phyloP scores from a whole-genome alignment of 2,888 invertebrate species.

The Pristionchus fissidentatus region DNA sequence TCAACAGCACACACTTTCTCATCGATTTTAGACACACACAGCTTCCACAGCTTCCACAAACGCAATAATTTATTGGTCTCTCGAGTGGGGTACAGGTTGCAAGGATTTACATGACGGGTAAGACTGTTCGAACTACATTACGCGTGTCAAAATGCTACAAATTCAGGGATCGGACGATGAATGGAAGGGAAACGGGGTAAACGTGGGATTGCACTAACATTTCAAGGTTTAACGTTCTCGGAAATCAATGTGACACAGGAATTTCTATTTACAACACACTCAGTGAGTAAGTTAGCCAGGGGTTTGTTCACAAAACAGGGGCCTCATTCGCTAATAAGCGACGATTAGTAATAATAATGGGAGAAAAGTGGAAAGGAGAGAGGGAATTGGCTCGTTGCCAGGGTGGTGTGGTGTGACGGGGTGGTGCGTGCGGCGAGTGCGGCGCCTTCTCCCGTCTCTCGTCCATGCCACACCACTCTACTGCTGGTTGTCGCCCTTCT shows the following conservation, averaged over 20 bases:
- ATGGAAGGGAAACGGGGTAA: background rate
- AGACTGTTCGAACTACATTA: background rate
- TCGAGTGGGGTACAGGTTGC: background rate
- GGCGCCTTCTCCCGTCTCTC: conserved; percentile 30
- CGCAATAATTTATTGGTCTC: conserved; percentile 39
- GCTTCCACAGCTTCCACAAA: background rate
- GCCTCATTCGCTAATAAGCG: background rate
- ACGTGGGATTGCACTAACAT: conserved; percentile 23
- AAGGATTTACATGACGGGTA: background rate
- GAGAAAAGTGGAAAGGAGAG: background rate
- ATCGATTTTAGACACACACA: background rate
- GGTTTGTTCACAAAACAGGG: background rate
- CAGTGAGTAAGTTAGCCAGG: conserved; percentile 20
- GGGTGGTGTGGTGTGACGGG: conserved; percentile 33
- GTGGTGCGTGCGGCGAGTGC: conserved; percentile 25
- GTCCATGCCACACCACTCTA: conserved; percentile 2
- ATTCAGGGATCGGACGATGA: background rate
- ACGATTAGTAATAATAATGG: background rate
- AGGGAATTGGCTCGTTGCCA: conserved; percentile 32
- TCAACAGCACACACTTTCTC: conserved; percentile 19
- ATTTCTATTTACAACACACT: background rate
- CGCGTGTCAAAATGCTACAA: conserved; percentile 41
- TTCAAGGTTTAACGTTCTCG: background rate
- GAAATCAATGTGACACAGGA: conserved; percentile 26
- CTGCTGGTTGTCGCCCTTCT: background rate